Evolutionary conservation across 37 sponge, comb jelly and placozoan species (phyloP), one percentile per base, ranked within the genome.

Genomic region (Tethya wilhelma): DNA sequence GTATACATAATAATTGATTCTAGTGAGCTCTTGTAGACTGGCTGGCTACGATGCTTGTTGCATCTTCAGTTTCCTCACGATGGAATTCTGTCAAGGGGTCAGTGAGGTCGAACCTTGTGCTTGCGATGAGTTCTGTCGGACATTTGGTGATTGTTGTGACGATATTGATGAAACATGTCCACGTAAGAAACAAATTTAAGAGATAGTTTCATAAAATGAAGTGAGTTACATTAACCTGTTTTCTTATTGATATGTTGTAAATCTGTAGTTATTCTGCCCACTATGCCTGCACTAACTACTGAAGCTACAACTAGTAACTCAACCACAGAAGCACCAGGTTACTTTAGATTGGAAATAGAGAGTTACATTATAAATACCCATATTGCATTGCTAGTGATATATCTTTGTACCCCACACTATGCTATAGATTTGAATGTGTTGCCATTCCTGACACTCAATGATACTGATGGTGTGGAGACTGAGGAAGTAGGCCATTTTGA

Each of bases 11-110:
- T 14, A 19, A 19, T n/a, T n/a, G n/a, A n/a, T n/a, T n/a, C n/a
- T n/a, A n/a, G n/a, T n/a, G n/a, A 74, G 74, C 0, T 74, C 74
- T 1, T 82, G 83, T 62, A 40, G 11, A 12, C 40, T 19, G 14
- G 72, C 83, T 0, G 83, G 83, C 39, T 82, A 82, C 53, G 29
- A 29, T 1, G 40, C 29, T 12, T 82, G 79, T 69, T 79, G 79
- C 57, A 31, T 9, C 38, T 2, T 36, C 57, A 68, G 79, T 67
- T 5, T 43, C 28, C 25, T 43, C 7, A 56, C 31, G 49, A 69
- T 56, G 31, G 79, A 79, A 38, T 79, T 68, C 79, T 79, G 79
- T 45, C 12, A 5, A 33, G 79, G 67, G 17, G 53, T 67, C 40
- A 9, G 0, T 23, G 68, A 66, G 7, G 22, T 79, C 7, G 67